A percentile compares a stretch with the other conserved stretches of the same genome.
These are phyloP conservation scores for Ciona savignyi DNA, from an alignment of 23 tunicate species.

Conservation along the genomic window DNA sequence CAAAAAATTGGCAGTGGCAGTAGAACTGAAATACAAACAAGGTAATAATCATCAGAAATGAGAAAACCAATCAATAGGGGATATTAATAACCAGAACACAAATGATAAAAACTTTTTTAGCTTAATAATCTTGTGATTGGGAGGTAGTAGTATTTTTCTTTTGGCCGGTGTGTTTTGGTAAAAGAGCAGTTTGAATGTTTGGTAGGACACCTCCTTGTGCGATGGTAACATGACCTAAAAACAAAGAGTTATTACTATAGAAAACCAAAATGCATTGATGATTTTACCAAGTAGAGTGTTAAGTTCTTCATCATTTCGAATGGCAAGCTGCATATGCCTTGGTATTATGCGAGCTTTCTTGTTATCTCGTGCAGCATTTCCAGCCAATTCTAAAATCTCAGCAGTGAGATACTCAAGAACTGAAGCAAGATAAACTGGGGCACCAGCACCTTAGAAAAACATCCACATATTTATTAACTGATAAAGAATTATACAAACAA, in stretches of 20 bases:
- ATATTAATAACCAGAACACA: too few species aligned
- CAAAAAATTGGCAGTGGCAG: too few species aligned
- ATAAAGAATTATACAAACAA: background rate
- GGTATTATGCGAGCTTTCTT: conserved; percentile 76
- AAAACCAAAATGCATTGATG: background rate
- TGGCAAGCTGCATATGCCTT: conserved; percentile 83
- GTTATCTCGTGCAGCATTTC: conserved; percentile 91
- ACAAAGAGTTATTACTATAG: background rate
- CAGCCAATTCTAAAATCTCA: conserved; percentile 81
- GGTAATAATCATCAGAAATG: too few species aligned
- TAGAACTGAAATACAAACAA: too few species aligned
- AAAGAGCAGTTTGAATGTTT: conserved; percentile 48
- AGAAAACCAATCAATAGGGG: too few species aligned
- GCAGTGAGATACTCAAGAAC: conserved; percentile 92
- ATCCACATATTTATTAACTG: too few species aligned
- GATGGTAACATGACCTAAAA: conserved; percentile 72
- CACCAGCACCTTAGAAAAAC: conserved; percentile 67
- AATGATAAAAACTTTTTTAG: too few species aligned
- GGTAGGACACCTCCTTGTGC: conserved; percentile 93
- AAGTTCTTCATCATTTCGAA: conserved; percentile 89
- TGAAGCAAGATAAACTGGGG: conserved; percentile 87
- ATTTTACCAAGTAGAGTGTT: conserved; percentile 50
- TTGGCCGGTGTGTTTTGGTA: conserved; percentile 47
- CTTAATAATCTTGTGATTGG: conserved; percentile 71
- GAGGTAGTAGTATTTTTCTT: conserved; percentile 26